phyloP scores from a whole-genome alignment of 2,113 vertebrate species.

The Phycodurus eques region DNA sequence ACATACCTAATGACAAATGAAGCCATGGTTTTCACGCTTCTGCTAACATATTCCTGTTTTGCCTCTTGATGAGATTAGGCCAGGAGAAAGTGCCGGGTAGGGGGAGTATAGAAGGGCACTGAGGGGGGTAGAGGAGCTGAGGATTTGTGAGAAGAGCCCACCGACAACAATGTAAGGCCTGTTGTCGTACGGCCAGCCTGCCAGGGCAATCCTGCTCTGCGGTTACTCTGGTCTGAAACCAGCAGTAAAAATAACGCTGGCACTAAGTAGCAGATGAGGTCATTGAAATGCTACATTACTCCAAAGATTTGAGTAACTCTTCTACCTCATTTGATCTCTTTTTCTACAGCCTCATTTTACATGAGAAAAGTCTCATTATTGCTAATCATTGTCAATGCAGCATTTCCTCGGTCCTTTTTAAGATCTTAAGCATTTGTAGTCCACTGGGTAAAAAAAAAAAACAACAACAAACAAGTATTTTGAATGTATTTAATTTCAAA shows the following conservation, averaged over 20 bases:
- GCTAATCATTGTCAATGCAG: constrained; percentile 46
- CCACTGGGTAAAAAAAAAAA: too few species aligned
- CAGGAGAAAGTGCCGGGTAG: constrained; percentile 21
- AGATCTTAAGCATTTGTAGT: too few species aligned
- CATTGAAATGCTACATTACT: constrained; percentile 7
- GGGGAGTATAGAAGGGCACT: neutral
- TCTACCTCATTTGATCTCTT: neutral
- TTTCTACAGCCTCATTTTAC: neutral
- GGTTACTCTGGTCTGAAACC: constrained; percentile 20
- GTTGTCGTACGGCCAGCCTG: constrained; percentile 29
- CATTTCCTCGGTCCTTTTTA: neutral
- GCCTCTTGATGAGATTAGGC: constrained; percentile 27
- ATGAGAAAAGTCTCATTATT: neutral
- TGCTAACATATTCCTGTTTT: constrained; percentile 5
- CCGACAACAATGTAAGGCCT: constrained; percentile 50
- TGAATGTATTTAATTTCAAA: too few species aligned
- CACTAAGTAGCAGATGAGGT: constrained; percentile 14
- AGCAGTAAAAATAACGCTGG: constrained; percentile 1
- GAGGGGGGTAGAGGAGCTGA: constrained; percentile 3
- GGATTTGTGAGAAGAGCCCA: constrained; percentile 13
- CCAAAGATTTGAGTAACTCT: neutral
- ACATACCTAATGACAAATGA: neutral
- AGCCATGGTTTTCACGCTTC: neutral
- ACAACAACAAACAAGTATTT: too few species aligned
- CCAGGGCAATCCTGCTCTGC: constrained; percentile 29